Base-by-base conservation (phyloP, 2,797 vertebrate species). In the Clamator glandarius region DNA sequence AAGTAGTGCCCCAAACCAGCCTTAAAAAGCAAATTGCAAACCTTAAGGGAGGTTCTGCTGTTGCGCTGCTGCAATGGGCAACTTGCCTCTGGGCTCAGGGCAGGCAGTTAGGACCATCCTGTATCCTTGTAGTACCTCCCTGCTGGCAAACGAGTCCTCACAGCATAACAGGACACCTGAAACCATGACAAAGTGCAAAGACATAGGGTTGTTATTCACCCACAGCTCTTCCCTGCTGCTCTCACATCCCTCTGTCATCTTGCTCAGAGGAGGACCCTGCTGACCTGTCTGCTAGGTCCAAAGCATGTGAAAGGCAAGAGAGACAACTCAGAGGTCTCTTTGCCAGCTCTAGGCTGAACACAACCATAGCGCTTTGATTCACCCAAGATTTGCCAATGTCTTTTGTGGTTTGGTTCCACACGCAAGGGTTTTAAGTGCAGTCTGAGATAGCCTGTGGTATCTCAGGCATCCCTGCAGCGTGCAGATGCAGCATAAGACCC, bases 291-390 rank as follows among this genome's bases (percentile, higher is more conserved):
- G n/a, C 36, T 57, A 75, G 23, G 5, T 11, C 24, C 54, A 54
- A 29, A 69, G 57, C 2, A 0, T 12, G 6, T 3, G 0, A 20
- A 70, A 72, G 33, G 39, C 16, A 57, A 28, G 35, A 72, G 20
- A 39, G 18, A 63, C 8, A 33, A 8, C n/a, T 26, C 12, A 3
- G 55, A 59, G 29, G 10, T 21, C 23, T 41, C 55, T 84, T 46
- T 70, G 8, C 13, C 39, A 46, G 26, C 76, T 75, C 67, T 31
- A 58, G 44, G 35, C 19, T 64, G 68, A 48, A 11, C 20, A 36
- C 26, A 68, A 5, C 57, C 6, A 1, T 15, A 0, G 0, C 44
- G 64, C 33, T 50, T 54, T 62, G 24, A 21, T 29, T 59, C 39
- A 15, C 26, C 73, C 39, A 83, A 42, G 54, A 15, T 68, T 51